Evolutionary conservation across 2,797 vertebrate species (phyloP), one percentile per base, ranked within the genome.

Genomic region (Molossus molossus): DNA sequence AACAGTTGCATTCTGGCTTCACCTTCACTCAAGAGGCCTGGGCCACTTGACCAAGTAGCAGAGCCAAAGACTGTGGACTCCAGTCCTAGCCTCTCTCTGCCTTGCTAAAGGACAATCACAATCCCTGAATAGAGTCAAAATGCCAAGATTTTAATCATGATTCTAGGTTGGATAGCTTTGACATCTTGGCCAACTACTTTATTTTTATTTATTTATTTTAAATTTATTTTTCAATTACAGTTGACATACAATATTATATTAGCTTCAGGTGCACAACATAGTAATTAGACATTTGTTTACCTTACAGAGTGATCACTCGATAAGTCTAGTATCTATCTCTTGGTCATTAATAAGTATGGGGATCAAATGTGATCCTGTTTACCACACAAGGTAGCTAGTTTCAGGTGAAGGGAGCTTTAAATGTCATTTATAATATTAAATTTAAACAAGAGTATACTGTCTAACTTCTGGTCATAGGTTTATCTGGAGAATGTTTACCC

Each of bases 371-470:
- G 81, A 87, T 45, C 10, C 14, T 80, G 2, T 37, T 67, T 58
- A 50, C 15, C 23, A 33, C 6, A 17, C 18, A 65, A 90, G 18
- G 21, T 53, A 83, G 79, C 57, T 53, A 7, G 9, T 72, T 81
- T n/a, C 10, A 69, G 73, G 37, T 29, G 45, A 90, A 27, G 91
- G 62, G 27, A 55, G 27, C 13, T 94, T 84, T 62, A 21, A 72
- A 53, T 94, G 13, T 40, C 81, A 69, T 75, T 79, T 95, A 25
- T 72, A 85, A n/a, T 55, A 94, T 75, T 60, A 48, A 21, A 58
- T 45, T 95, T 87, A 83, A 89, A 48, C 58, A 75, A 29, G 12
- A 40, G 0, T 64, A 29, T 33, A 58, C 20, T 53, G 14, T 80
- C 15, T 53, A 29, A 11, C 9, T 87, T 83, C 69, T 53, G 23